Base-by-base conservation (phyloP, 2,888 invertebrate species). In the Trachelus tabidus region DNA sequence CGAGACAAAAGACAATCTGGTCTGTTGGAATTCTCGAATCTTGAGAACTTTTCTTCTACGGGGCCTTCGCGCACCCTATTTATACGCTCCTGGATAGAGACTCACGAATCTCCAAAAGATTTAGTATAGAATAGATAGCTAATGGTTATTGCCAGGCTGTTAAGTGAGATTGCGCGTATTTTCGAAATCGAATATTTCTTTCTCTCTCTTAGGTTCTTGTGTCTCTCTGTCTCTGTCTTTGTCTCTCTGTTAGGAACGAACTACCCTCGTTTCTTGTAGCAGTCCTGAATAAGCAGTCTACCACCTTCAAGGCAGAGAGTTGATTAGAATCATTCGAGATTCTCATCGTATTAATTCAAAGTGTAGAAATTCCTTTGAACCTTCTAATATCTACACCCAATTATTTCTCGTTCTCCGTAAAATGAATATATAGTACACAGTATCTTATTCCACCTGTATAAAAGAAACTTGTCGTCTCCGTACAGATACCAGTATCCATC, bases 81-180 rank as follows among this genome's bases (percentile, higher is more conserved):
- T 79, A 79, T 82, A 81, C 80, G 75, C 79, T 77, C 78, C 77
- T 76, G 73, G 81, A 84, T 84, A 81, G 75, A 81, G 84, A 81
- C 83, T 81, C 34, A 80, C 83, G 81, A 82, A 80, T 83, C 40
- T 40, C 35, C 73, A 73, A 78, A 75, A 69, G 75, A 71, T 76
- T 56, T 34, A 75, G 23, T 23, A 33, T 30, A 34, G 73, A 76
- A 78, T 76, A 34, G 75, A 68, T 76, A 73, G 78, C 75, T 78
- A 78, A 76, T 73, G 78, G 73, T 78, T 78, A 78, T 73, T 78
- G 78, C 78, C 76, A 68, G 69, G 68, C 77, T 81, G 75, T 80
- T 78, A 77, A 77, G 73, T 73, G 69, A 75, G 80, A 82, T 81
- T 81, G 79, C 81, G 71, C 75, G 75, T 76, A 74, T 80, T 81